Base-by-base conservation (phyloP, 2,888 invertebrate genomes). In the Hololepta plana region DNA sequence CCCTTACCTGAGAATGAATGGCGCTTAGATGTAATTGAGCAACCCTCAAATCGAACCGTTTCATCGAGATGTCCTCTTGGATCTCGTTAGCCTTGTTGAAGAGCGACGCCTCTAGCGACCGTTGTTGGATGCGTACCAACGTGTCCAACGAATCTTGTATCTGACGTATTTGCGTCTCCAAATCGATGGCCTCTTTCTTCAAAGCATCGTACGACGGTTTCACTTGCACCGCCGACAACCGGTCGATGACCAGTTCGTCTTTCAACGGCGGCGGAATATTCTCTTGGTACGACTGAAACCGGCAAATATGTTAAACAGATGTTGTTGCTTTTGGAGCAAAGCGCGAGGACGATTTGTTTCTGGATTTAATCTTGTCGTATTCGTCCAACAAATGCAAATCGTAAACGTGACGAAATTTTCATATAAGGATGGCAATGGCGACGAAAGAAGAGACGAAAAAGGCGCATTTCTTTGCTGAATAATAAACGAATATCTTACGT, bases 61-160 rank as follows among this genome's bases (percentile, higher is more conserved):
- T 91, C 61, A 84, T 65, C 36, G 90, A 87, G 50, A 93, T 80
- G 45, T 93, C 91, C 55, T 93, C 91, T 60, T 93, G 82, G 30
- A 91, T 66, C 58, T 93, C 91, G 53, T 90, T 90, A 41, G 84
- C 88, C 64, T 93, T 93, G 53, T 80, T 87, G 59, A 74, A 87
- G 32, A 87, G 62, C 46, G 75, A 75, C 36, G 74, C 75, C 51
- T 90, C 88, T 36, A 81, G 60, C 33, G 70, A 70, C 28, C 74
- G 60, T 38, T 60, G 60, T 47, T 93, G 91, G 47, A 85, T 71
- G 39, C 88, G 72, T 35, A 72, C 63, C 37, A 91, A 60, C 1
- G 79, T 67, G 44, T 88, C 87, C 39, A 90, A 64, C 26, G 81
- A 67, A 39, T 93, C 91, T 61, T 85, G 72, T 37, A 82, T 64